Conservation (phyloP, 2,888 invertebrate species). For the Catocala sponsa region DNA sequence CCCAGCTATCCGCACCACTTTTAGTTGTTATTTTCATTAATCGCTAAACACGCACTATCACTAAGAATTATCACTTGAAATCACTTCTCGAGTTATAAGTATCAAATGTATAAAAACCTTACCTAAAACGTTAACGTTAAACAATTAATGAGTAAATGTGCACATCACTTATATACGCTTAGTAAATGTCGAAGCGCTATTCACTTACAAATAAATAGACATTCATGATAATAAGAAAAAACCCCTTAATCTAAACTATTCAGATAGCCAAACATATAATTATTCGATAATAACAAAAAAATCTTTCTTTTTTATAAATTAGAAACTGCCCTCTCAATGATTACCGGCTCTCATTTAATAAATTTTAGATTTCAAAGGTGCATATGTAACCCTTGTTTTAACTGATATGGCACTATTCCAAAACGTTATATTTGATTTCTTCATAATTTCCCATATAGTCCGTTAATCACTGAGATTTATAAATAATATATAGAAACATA, state of each 20-base stretch:
- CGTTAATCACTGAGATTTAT: conserved; percentile 72
- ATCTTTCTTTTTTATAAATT: conserved; percentile 23
- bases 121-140: conserved; percentile 78
- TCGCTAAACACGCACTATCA: conserved; percentile 78
- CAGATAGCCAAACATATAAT: conserved; percentile 68
- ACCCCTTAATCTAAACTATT: conserved; percentile 76
- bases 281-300: conserved; percentile 59
- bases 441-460: conserved; percentile 52
- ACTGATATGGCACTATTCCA: conserved; percentile 79
- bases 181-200: conserved; percentile 78
- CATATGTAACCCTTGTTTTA: conserved; percentile 51
- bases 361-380: conserved; percentile 33
- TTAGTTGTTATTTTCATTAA: conserved; percentile 55
- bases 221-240: conserved; percentile 82
- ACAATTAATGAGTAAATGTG: conserved; percentile 82
- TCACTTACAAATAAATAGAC: conserved; percentile 83
- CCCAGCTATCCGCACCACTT: conserved; percentile 84
- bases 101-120: conserved; percentile 87
- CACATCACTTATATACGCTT: conserved; percentile 79
- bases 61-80: conserved; percentile 85
- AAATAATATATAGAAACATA: conserved; percentile 61
- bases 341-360: conserved; percentile 61
- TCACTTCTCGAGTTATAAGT: conserved; percentile 86
- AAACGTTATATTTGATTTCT: conserved; percentile 56
- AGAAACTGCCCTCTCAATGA: conserved; percentile 64